Base-by-base conservation (phyloP, 1,140 invertebrate genomes). In the Pemphigus obesinymphae region DNA sequence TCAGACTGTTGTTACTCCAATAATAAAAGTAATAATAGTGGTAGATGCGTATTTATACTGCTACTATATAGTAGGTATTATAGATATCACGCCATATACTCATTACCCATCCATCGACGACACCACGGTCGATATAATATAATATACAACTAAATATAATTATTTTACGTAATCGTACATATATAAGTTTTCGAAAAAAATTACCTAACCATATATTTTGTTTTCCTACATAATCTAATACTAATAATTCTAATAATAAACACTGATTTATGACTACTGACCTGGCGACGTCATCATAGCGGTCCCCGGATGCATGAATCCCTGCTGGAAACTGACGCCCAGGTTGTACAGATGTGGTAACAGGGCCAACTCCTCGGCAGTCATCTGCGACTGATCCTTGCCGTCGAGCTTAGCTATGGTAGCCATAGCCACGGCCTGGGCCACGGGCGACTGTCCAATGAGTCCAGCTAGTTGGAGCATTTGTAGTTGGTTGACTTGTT, bases 311-410 rank as follows among this genome's bases (percentile, higher is more conserved):
- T 82, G 80, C 80, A 82, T 68, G 48, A 82, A 82, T 26, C 66
- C 66, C 37, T 82, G 80, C 40, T 68, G 80, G 34, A 70, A 82
- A 61, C 45, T 72, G 26, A 72, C 29, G 7, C 70, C 73, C 23
- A 88, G 85, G 23, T 87, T 87, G 85, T 89, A 89, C 61, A 89
- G 86, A 82, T 88, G 87, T 70, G 88, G 88, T 29, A 89, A 85
- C 34, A 89, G 85, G 23, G 86, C 87, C 83, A 89, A 83, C 73
- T 88, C 88, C 75, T 88, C 87, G 26, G 84, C 83, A 15, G 84
- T 84, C 72, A 85, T 63, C 29, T 81, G 40, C 2, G 82, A 78
- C 50, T 82, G 83, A 8, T 84, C 84, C 66, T 85, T 85, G 63
- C 83, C 84, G 43, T 85, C 83, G 61, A 85, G 83, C 45, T 84